These are phyloP conservation scores for Bubo blakistoni DNA, from an alignment of 2,113 vertebrate species.

Conservation along the genomic window DNA sequence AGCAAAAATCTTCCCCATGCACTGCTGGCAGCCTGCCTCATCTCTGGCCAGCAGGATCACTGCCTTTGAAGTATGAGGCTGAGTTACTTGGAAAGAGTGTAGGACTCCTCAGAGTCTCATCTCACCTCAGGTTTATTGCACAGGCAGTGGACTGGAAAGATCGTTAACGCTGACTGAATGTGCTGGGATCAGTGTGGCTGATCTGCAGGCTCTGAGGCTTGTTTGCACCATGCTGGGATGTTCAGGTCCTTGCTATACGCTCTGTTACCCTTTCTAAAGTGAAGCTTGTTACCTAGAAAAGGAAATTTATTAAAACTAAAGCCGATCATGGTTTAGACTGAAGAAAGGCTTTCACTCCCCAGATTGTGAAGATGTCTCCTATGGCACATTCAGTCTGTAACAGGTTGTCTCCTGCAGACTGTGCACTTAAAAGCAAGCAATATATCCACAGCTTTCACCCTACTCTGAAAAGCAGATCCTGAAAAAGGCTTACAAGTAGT, in stretches of 20 bases:
- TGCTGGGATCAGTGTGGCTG: neutral
- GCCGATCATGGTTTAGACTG: neutral
- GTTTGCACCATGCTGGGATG: neutral
- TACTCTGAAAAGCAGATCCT: neutral
- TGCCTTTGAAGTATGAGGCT: neutral
- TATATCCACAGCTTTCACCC: neutral
- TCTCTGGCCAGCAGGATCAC: neutral
- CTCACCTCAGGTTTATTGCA: neutral
- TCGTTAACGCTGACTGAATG: neutral
- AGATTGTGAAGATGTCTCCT: neutral
- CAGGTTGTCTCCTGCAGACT: neutral
- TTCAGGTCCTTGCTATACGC: neutral
- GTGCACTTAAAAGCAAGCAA: neutral
- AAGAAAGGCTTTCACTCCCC: neutral
- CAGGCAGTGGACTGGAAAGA: neutral
- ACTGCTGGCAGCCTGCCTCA: neutral
- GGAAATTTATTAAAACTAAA: neutral
- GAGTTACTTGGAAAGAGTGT: neutral
- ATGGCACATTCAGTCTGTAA: neutral
- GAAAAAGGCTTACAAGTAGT: neutral
- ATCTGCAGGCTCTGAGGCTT: neutral
- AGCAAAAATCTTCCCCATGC: fast-evolving
- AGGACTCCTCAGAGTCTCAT: neutral
- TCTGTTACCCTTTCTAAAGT: neutral
- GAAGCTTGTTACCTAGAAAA: neutral